These are phyloP conservation scores for Lumbricus terrestris DNA, from an alignment of 2,888 invertebrate species.

Conservation along the genomic window DNA sequence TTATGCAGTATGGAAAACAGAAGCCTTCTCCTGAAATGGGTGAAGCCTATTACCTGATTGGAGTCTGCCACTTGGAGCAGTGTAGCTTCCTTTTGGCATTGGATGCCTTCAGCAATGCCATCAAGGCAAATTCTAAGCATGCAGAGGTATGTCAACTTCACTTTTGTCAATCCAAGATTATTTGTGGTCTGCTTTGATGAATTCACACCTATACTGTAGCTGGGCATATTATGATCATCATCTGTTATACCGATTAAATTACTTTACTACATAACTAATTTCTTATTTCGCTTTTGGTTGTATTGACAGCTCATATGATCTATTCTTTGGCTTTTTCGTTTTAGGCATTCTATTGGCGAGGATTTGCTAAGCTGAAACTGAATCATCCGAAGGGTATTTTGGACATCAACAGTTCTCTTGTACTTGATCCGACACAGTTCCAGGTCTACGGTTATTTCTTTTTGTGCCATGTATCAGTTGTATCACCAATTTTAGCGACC, in stretches of 20 bases:
- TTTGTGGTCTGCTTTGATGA: not conserved
- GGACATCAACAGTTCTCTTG: constrained; percentile 58
- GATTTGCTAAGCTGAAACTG: constrained; percentile 51
- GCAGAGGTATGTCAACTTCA: constrained; percentile 47
- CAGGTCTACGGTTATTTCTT: constrained; percentile 43
- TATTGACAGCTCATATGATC: not conserved
- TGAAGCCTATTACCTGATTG: constrained; percentile 55
- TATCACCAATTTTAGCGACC: not conserved
- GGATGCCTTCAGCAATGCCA: constrained; percentile 55
- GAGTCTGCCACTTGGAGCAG: constrained; percentile 55
- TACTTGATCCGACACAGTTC: constrained; percentile 56
- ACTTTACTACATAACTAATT: not conserved
- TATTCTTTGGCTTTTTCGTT: not conserved
- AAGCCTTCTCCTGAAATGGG: constrained; percentile 45
- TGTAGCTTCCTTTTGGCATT: constrained; percentile 50
- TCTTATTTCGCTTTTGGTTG: not conserved
- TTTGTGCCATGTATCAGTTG: not conserved
- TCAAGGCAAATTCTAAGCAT: constrained; percentile 51
- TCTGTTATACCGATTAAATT: not conserved
- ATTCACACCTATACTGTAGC: not conserved
- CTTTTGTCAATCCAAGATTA: not conserved
- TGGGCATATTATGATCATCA: not conserved
- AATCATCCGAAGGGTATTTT: constrained; percentile 55
- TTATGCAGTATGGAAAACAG: not conserved
- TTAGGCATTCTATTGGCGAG: constrained; percentile 57